phyloP scores from a whole-genome alignment of 2,797 vertebrate genomes.

The Fistularia commersonii region DNA sequence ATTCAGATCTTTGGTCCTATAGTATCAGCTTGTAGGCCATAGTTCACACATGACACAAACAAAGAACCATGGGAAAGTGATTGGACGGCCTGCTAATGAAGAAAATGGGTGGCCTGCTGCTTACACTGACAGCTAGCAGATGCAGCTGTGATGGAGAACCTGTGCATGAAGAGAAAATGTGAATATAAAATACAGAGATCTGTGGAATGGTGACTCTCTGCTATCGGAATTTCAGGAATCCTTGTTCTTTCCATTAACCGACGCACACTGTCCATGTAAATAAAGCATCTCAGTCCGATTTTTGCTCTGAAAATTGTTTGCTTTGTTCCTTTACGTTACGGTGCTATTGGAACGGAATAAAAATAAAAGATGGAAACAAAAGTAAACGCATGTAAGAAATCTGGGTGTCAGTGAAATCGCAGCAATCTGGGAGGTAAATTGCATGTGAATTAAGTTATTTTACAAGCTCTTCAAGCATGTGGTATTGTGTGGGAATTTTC shows the following conservation, averaged over 20 bases:
- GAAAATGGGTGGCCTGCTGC: slow-evolving; percentile 45
- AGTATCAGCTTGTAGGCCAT: slow-evolving; percentile 61
- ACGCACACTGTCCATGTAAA: slow-evolving; percentile 18
- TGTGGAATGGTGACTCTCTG: slow-evolving; percentile 5
- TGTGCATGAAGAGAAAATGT: slow-evolving; percentile 17
- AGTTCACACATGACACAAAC: slow-evolving; percentile 68
- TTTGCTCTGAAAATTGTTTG: slow-evolving; percentile 3
- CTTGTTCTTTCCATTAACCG: slow-evolving; percentile 13
- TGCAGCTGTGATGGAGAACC: slow-evolving; percentile 43
- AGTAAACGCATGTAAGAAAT: no score
- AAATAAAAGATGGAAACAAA: no score
- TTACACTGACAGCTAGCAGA: slow-evolving; percentile 43
- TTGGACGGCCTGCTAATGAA: slow-evolving; percentile 61
- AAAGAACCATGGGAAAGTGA: slow-evolving; percentile 69
- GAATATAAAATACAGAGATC: slow-evolving; percentile 15
- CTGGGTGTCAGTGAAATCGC: no score
- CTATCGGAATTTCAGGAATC: slow-evolving; percentile 5
- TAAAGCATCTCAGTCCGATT: slow-evolving; percentile 30
- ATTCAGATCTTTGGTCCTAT: slow-evolving; percentile 44
- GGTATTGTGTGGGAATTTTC: no score
- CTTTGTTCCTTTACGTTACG: no score
- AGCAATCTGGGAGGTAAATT: no score
- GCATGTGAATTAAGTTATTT: no score
- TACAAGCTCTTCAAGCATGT: no score
- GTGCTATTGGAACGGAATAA: no score